phyloP scores from a whole-genome alignment of 2,797 vertebrate species.

The Parauchenoglanis punctatus region DNA sequence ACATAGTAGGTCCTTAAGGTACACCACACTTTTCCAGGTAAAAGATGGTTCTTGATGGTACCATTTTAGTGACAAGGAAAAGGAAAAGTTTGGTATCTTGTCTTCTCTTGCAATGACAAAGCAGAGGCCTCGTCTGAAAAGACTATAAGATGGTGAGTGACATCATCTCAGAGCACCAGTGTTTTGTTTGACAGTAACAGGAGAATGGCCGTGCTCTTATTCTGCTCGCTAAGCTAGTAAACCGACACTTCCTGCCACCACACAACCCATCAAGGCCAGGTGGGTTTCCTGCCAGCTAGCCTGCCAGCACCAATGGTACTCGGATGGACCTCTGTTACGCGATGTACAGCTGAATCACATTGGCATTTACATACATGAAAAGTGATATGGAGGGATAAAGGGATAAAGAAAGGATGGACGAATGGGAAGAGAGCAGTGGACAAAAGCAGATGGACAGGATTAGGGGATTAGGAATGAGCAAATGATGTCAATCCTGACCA shows the following conservation, averaged over 20 bases:
- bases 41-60: neutral
- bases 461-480: conserved; percentile 49
- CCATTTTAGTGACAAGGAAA: neutral
- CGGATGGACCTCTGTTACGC: neutral
- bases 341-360: conserved; percentile 5
- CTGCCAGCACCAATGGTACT: conserved; percentile 15
- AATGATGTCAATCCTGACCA: conserved; percentile 39
- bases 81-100: neutral
- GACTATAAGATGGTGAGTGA: conserved; percentile 40
- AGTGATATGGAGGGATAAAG: conserved; percentile 19
- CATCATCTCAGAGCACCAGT: conserved; percentile 45
- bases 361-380: conserved; percentile 15
- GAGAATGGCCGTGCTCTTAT: conserved; percentile 44
- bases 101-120: neutral
- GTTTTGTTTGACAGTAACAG: conserved; percentile 52
- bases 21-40: neutral
- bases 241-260: conserved; percentile 54
- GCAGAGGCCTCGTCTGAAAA: conserved; percentile 10
- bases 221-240: conserved; percentile 57
- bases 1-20: neutral
- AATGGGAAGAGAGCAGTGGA: neutral
- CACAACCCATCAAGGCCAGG: conserved; percentile 53
- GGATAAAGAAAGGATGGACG: conserved; percentile 8
- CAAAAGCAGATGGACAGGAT: conserved; percentile 49
- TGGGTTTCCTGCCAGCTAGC: conserved; percentile 28